Conservation (phyloP, 2,113 vertebrate species). For the Castor canadensis region DNA sequence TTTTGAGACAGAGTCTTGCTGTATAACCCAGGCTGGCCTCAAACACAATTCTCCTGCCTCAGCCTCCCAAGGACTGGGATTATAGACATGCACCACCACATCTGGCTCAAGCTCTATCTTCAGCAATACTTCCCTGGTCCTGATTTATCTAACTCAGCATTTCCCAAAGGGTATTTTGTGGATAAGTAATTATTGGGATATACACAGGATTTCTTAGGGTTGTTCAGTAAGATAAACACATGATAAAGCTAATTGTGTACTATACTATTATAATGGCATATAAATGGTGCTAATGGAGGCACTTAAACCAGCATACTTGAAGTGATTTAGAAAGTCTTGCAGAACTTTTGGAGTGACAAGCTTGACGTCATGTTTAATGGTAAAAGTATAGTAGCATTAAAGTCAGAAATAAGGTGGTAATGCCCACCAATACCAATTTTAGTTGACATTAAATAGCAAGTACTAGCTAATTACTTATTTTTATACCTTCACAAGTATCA, state of each 20-base stretch:
- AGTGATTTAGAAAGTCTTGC: not conserved
- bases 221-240: not conserved
- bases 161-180: not conserved
- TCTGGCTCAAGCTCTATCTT: not conserved
- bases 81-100: not conserved
- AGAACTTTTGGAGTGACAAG: not conserved
- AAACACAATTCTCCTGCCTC: too few relatives aligned
- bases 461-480: not conserved
- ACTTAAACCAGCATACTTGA: not conserved
- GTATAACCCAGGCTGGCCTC: too few relatives aligned
- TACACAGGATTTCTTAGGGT: not conserved
- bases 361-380: not conserved
- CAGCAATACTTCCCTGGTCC: not conserved
- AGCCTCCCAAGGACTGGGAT: too few relatives aligned
- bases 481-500: constrained; percentile 10
- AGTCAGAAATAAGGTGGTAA: not conserved
- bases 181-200: not conserved
- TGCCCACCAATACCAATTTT: not conserved
- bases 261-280: not conserved
- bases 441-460: not conserved
- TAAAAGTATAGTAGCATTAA: not conserved
- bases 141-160: not conserved
- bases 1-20: not conserved
- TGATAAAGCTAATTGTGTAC: not conserved
- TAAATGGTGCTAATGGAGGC: not conserved